Evolutionary conservation across 2,113 vertebrate species (phyloP), one percentile per base, ranked within the genome.

Genomic region (Falcunculus frontatus): DNA sequence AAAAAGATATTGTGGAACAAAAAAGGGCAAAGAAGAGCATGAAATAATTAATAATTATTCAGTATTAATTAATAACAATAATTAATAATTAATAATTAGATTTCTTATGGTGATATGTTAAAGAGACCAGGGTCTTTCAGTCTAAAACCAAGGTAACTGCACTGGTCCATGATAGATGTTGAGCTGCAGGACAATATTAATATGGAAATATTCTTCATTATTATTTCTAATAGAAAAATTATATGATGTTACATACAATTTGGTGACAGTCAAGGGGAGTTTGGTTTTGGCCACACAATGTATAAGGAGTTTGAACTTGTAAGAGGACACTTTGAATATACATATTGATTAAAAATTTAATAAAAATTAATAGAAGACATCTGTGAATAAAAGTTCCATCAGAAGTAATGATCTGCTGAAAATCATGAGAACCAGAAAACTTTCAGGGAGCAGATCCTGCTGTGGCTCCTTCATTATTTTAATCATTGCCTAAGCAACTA

Each of bases 71-170:
- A n/a, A n/a, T n/a, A n/a, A n/a, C n/a, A 46, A n/a, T 57, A 65
- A 39, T 23, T 52, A 29, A 11, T 1, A 53, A 55, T 16, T 49
- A 30, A 10, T 17, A 39, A 68, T 39, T 50, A 12, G 3, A 68
- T 35, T 59, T 6, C 7, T 41, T 44, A 59, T 1, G 0, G 3
- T n/a, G 12, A 46, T 30, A 41, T 0, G 0, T 17, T 63, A 63
- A 73, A 68, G 8, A 83, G 6, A 60, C 2, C 1, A n/a, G 16
- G 10, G 37, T 1, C 13, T 81, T 46, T 46, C 17, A 47, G 18
- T 64, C 84, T 68, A n/a, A 68, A 87, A 29, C 4, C 8, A 35
- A n/a, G 8, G 6, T 52, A 65, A 69, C 3, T 4, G 0, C 6
- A n/a, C 20, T 6, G 2, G 5, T 84, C 17, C 1, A 2, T 77